Conservation (phyloP, 2,797 vertebrate species). For the Xyrichtys novacula region DNA sequence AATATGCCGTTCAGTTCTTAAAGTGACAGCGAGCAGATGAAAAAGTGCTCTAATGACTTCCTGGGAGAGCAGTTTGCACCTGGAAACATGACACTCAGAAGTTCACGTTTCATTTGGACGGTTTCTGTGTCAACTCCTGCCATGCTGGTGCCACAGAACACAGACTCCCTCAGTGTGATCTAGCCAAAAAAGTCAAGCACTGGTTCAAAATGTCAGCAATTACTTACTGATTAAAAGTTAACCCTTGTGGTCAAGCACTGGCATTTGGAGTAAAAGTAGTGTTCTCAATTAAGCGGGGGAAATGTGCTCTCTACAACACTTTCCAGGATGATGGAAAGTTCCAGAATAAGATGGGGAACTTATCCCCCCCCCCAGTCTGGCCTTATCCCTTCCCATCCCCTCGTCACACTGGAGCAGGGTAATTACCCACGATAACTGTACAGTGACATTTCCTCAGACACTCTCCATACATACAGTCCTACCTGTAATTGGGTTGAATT, state of each 20-base stretch:
- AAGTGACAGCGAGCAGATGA: slow-evolving; percentile 4
- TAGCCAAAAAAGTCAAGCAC: not conserved
- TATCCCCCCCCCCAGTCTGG: slow-evolving; percentile 4
- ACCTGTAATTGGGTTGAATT: slow-evolving; percentile 75
- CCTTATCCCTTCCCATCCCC: slow-evolving; percentile 26
- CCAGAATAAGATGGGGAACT: slow-evolving; percentile 27
- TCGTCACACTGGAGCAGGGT: slow-evolving; percentile 48
- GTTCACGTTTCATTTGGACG: not conserved
- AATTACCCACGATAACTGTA: slow-evolving; percentile 69
- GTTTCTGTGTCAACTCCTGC: slow-evolving; percentile 4
- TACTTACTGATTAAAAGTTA: slow-evolving; percentile 49
- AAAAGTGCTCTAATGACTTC: slow-evolving; percentile 22
- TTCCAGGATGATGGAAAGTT: slow-evolving; percentile 23
- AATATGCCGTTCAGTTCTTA: slow-evolving; percentile 3
- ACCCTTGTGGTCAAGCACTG: slow-evolving; percentile 18
- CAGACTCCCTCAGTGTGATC: not conserved
- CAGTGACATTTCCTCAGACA: slow-evolving; percentile 74
- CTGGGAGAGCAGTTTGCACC: slow-evolving; percentile 18
- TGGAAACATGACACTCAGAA: slow-evolving; percentile 6
- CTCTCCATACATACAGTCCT: slow-evolving; percentile 40
- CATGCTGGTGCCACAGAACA: not conserved
- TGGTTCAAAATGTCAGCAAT: slow-evolving; percentile 47
- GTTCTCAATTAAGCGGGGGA: slow-evolving; percentile 24
- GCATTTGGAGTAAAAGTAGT: slow-evolving; percentile 36
- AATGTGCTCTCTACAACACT: slow-evolving; percentile 35